Conservation (phyloP, 2,888 invertebrate species). For the Drosophila falleni region DNA sequence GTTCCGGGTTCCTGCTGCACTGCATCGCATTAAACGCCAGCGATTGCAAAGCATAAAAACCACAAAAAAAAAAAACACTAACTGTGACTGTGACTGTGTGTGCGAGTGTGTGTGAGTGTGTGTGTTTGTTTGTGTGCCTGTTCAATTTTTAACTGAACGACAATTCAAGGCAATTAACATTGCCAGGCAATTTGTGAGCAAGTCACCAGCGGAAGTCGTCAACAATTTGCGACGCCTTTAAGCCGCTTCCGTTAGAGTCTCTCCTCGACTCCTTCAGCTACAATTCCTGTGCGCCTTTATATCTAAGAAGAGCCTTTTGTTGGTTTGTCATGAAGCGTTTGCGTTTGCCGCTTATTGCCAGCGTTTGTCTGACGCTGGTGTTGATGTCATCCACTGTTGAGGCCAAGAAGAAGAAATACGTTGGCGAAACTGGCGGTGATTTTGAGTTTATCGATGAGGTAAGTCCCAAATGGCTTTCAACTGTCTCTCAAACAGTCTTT, state of each 20-base stretch:
- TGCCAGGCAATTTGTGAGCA: slow-evolving; percentile 33
- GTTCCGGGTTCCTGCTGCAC: slow-evolving; percentile 60
- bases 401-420: slow-evolving; percentile 90
- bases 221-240: slow-evolving; percentile 56
- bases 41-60: slow-evolving; percentile 50
- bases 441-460: slow-evolving; percentile 93
- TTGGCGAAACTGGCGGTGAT: slow-evolving; percentile 89
- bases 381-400: slow-evolving; percentile 84
- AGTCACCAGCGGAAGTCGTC: slow-evolving; percentile 54
- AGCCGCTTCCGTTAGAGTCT: slow-evolving; percentile 31
- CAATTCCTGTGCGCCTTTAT: slow-evolving; percentile 12
- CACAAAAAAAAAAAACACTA: slow-evolving; percentile 31
- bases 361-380: slow-evolving; percentile 83
- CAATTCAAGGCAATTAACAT: slow-evolving; percentile 48
- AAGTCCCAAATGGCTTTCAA: slow-evolving; percentile 76
- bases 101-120: slow-evolving; percentile 11
- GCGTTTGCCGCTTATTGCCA: slow-evolving; percentile 82
- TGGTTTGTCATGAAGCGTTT: slow-evolving; percentile 79
- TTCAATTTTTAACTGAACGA: slow-evolving; percentile 30
- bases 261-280: neutral
- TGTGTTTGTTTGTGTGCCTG: slow-evolving; percentile 13
- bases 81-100: slow-evolving; percentile 42
- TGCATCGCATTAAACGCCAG: slow-evolving; percentile 56
- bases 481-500: slow-evolving; percentile 32
- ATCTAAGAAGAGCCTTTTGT: neutral